Base-by-base conservation (phyloP, 2,888 invertebrate species). In the Eupithecia subumbrata region DNA sequence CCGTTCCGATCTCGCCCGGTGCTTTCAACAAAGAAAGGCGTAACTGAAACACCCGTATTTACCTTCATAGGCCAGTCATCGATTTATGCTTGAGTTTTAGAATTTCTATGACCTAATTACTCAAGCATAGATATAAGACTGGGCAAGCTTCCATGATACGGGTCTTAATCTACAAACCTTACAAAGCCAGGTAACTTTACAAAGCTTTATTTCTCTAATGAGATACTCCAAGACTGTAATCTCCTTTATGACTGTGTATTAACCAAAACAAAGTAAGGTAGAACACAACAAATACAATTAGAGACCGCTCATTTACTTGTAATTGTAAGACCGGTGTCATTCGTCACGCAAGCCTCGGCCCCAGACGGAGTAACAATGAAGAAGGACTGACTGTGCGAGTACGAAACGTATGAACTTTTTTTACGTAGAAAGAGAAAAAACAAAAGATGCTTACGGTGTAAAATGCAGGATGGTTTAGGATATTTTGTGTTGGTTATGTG, bases 251-350 rank as follows among this genome's bases (percentile, higher is more conserved):
- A 64, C 30, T 40, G 37, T 48, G 25, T 70, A 63, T 37, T 45
- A 64, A 37, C 56, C 18, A 67, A 75, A 64, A 75, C 69, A 75
- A 75, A 64, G 63, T 37, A 67, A 69, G 71, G 66, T 56, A 56
- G 40, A 68, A 56, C 56, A 2, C 48, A 72, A 63, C 69, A 72
- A 70, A 73, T 64, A 56, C 67, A 73, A 77, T 77, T 75, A 77
- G 75, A 64, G 45, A 69, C 69, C 64, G 18, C 71, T 71, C 75
- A 75, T 77, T 77, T 77, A 71, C 73, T 75, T 69, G 73, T 77
- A 75, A 77, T 75, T 73, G 73, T 67, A 60, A 69, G 64, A 75
- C 73, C 72, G 52, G 69, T 37, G 25, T 43, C 63, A 43, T 73
- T 71, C 73, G 75, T 77, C 77, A 77, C 77, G 77, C 77, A 68